Conservation (phyloP, 2,797 vertebrate genomes). For the Poecilia gillii region DNA sequence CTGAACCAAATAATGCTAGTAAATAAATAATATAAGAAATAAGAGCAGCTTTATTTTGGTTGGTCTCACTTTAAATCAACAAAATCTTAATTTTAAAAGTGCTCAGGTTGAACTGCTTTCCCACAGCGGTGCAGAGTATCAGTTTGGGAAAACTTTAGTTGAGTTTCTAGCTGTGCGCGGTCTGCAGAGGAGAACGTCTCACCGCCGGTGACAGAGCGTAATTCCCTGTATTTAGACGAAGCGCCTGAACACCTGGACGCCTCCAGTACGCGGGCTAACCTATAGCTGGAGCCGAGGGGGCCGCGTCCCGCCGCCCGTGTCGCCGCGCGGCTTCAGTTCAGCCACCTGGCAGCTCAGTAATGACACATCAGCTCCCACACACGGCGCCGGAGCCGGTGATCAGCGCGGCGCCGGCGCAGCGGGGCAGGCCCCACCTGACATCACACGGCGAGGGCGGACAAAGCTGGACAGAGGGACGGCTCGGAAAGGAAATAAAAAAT, state of each 20-base stretch:
- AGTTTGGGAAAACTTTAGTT: background rate
- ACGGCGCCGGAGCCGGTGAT: slow-evolving; percentile 42
- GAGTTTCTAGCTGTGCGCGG: background rate
- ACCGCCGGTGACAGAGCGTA: slow-evolving; percentile 33
- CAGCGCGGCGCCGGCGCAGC: slow-evolving; percentile 53
- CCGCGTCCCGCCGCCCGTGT: slow-evolving; percentile 30
- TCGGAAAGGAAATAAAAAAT: background rate
- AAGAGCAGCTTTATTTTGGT: background rate
- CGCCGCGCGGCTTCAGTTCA: slow-evolving; percentile 49
- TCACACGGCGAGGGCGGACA: slow-evolving; percentile 28
- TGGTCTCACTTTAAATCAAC: background rate
- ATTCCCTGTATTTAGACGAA: slow-evolving; percentile 67
- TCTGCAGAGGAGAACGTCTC: background rate
- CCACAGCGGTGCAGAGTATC: background rate
- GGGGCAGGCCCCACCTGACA: slow-evolving; percentile 65
- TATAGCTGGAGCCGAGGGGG: slow-evolving; percentile 43
- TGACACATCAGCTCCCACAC: slow-evolving; percentile 75
- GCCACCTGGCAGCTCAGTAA: slow-evolving; percentile 74
- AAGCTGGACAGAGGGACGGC: slow-evolving; percentile 39
- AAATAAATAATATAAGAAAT: background rate
- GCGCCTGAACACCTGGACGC: slow-evolving; percentile 64
- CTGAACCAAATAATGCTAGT: too few relatives aligned
- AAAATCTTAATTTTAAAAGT: background rate
- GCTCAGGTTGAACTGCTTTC: too few relatives aligned
- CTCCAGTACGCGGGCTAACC: slow-evolving; percentile 42